Percentiles rank a stretch among this genome's conserved stretches.
Evolutionary conservation across 2,888 invertebrate species (phyloP).

Genomic region (Aphodius sticticus): DNA sequence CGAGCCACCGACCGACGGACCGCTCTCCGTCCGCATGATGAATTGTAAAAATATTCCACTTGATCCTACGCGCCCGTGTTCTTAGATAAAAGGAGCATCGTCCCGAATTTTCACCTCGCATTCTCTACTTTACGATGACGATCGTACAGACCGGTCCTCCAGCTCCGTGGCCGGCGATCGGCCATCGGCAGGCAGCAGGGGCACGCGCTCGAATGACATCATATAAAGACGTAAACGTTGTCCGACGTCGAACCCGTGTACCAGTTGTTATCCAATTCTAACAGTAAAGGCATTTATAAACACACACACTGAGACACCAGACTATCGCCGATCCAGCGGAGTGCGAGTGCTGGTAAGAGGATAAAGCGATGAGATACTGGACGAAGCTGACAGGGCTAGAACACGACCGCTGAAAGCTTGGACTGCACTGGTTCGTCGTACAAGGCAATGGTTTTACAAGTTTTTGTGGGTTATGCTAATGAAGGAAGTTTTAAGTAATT

Average conservation of each 20-base stretch:
- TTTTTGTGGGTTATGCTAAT: no score
- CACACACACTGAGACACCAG: neutral
- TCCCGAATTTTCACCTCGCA: neutral
- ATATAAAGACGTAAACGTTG: neutral
- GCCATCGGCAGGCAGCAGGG: neutral
- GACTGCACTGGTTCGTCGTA: neutral
- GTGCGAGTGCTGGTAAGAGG: neutral
- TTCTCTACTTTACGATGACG: neutral
- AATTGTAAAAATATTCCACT: conserved; percentile 4
- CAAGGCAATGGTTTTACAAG: neutral
- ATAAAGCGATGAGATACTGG: neutral
- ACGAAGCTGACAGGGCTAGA: neutral
- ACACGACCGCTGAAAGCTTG: neutral
- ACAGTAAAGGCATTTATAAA: neutral
- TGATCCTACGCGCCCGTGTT: conserved; percentile 4
- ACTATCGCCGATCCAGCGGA: neutral
- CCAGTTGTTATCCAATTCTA: neutral
- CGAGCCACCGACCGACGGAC: neutral
- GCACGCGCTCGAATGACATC: neutral
- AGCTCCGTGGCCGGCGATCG: neutral
- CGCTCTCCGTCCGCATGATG: neutral
- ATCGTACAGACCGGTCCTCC: neutral
- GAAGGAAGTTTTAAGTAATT: no score
- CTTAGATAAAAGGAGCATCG: conserved; percentile 4
- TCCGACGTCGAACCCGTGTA: neutral